phyloP scores from a whole-genome alignment of 1,140 invertebrate genomes.

The Batillaria attramentaria region DNA sequence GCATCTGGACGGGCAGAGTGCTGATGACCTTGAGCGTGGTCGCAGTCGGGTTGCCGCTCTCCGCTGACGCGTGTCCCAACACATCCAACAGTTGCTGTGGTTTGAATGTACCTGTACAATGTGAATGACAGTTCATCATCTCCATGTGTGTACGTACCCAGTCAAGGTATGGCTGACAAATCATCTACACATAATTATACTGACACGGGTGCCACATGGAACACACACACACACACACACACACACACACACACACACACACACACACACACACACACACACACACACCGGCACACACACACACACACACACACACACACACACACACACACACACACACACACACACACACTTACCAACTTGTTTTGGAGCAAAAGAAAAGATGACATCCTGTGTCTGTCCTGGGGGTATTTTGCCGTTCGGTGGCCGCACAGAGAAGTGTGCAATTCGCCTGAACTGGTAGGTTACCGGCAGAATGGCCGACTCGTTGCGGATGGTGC shows the following conservation, averaged over 20 bases:
- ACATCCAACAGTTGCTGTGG: slow-evolving; percentile 64
- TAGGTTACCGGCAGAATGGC: slow-evolving; percentile 61
- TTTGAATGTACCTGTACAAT: slow-evolving; percentile 65
- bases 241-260: too few species aligned
- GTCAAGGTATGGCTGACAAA: too few species aligned
- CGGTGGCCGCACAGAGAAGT: slow-evolving; percentile 66
- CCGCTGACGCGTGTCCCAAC: slow-evolving; percentile 66
- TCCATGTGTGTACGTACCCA: too few species aligned
- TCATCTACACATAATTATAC: too few species aligned
- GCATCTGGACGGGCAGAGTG: slow-evolving; percentile 56
- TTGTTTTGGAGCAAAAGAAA: slow-evolving; percentile 71
- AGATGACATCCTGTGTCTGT: slow-evolving; percentile 65
- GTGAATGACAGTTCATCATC: too few species aligned
- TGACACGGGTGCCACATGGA: too few species aligned
- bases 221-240: too few species aligned
- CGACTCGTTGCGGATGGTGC: slow-evolving; percentile 67
- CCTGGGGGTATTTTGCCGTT: slow-evolving; percentile 66
- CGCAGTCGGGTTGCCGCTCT: slow-evolving; percentile 60
- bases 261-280: too few species aligned
- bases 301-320: too few species aligned
- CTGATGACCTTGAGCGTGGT: slow-evolving; percentile 63
- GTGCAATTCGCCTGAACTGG: slow-evolving; percentile 69
- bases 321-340: not conserved
- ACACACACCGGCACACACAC: too few species aligned
- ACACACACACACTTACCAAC: slow-evolving; percentile 57